phyloP scores from a whole-genome alignment of 1,140 invertebrate genomes.

The Lineus longissimus region DNA sequence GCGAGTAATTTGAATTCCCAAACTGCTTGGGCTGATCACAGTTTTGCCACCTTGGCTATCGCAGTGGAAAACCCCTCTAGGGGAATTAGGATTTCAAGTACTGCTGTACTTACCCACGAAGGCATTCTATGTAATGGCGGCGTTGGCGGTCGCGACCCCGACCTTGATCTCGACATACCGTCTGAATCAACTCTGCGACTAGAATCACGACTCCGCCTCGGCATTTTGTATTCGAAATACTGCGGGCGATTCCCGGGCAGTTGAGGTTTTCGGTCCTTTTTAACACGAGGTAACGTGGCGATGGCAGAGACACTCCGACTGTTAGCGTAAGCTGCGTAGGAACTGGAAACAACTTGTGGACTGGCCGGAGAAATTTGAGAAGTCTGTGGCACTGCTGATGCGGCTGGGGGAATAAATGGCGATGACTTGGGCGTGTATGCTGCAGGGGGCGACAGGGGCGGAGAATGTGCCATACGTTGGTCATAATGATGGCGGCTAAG shows the following conservation, averaged over 20 bases:
- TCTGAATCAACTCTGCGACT: constrained; percentile 39
- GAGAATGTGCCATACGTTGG: constrained; percentile 18
- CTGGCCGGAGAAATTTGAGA: constrained; percentile 35
- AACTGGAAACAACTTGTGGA: constrained; percentile 31
- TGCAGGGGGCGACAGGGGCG: constrained; percentile 22
- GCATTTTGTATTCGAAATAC: not conserved
- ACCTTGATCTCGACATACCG: constrained; percentile 48
- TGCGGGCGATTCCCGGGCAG: not conserved
- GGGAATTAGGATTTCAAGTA: too few relatives aligned
- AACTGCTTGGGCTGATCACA: too few relatives aligned
- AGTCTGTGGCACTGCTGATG: not conserved
- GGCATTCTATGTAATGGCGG: constrained; percentile 72
- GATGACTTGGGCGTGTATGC: not conserved
- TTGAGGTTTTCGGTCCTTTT: constrained; percentile 8
- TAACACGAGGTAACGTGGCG: constrained; percentile 38
- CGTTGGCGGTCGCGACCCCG: constrained; percentile 68
- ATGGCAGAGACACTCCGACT: constrained; percentile 36
- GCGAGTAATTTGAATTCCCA: too few relatives aligned
- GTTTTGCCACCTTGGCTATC: too few relatives aligned
- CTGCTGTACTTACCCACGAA: constrained; percentile 36
- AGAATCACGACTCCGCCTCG: not conserved
- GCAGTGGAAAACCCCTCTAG: too few relatives aligned
- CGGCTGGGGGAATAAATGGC: not conserved
- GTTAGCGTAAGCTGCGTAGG: constrained; percentile 22
- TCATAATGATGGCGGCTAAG: constrained; percentile 14